phyloP scores from a whole-genome alignment of 2,113 vertebrate species.

The Agelaius phoeniceus region DNA sequence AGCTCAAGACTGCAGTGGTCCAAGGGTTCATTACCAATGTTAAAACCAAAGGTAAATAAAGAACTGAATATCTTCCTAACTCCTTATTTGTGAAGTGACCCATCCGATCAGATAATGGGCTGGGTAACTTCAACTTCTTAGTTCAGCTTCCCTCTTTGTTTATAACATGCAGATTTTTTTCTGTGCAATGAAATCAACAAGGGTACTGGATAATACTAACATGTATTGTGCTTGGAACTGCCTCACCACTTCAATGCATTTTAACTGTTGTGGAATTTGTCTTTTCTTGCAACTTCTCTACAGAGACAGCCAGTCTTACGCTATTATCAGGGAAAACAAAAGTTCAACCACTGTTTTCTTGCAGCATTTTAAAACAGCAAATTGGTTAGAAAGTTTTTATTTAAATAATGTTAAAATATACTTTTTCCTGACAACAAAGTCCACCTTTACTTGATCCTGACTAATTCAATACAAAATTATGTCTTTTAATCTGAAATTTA shows the following conservation, averaged over 20 bases:
- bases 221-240: background rate
- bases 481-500: background rate
- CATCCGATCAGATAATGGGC: background rate
- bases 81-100: background rate
- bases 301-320: background rate
- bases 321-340: background rate
- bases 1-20: background rate
- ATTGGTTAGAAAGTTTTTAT: background rate
- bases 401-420: background rate
- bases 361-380: background rate
- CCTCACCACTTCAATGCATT: background rate
- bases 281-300: background rate
- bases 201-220: background rate
- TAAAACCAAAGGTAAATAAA: background rate
- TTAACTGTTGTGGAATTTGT: background rate
- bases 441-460: background rate
- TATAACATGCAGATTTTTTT: background rate
- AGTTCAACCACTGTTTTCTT: background rate
- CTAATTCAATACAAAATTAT: background rate
- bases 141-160: background rate
- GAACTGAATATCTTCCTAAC: background rate
- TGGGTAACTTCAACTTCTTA: background rate
- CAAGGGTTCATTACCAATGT: rapidly evolving
- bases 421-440: background rate
- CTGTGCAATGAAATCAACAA: background rate